Evolutionary conservation across 2,797 vertebrate genomes (phyloP).

Genomic region (Leptodactylus fallax): DNA sequence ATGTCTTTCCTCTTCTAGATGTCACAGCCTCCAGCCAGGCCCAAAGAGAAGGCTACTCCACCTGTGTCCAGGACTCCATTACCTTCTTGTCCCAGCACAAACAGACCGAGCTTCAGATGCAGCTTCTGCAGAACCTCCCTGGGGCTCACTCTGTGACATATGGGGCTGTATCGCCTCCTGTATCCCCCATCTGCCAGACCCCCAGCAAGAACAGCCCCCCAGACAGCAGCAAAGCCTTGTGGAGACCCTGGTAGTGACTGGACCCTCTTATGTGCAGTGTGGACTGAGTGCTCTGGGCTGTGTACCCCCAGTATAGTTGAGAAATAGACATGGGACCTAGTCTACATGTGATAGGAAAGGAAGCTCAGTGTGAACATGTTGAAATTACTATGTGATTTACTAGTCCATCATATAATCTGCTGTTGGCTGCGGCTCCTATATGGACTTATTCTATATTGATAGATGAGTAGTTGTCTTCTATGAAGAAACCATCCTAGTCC

Average conservation of each 20-base stretch:
- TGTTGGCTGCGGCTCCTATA: not conserved
- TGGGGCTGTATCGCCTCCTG: not conserved
- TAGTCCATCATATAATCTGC: not conserved
- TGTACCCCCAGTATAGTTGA: not conserved
- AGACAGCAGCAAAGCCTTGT: conserved; percentile 71
- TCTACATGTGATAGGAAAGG: not conserved
- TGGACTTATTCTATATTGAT: not conserved
- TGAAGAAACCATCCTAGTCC: not conserved
- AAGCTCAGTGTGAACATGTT: not conserved
- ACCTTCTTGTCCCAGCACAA: conserved; percentile 80
- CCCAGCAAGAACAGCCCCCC: conserved; percentile 10
- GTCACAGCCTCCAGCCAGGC: conserved; percentile 65
- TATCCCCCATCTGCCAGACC: conserved; percentile 30
- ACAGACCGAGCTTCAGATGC: too few species aligned
- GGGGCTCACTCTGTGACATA: not conserved
- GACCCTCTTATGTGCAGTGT: not conserved
- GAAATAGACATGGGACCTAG: not conserved
- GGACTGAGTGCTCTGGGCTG: not conserved
- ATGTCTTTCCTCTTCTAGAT: conserved; percentile 33
- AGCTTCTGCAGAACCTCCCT: not conserved
- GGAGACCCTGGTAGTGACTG: conserved; percentile 81
- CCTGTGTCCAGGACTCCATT: conserved; percentile 82
- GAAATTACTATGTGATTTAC: not conserved
- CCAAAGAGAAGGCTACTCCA: conserved; percentile 78
- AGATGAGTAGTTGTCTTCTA: conserved; percentile 14